Percentiles rank a stretch among this genome's conserved stretches.
Conservation (phyloP, 2,113 vertebrate species). For the Lepus americanus region DNA sequence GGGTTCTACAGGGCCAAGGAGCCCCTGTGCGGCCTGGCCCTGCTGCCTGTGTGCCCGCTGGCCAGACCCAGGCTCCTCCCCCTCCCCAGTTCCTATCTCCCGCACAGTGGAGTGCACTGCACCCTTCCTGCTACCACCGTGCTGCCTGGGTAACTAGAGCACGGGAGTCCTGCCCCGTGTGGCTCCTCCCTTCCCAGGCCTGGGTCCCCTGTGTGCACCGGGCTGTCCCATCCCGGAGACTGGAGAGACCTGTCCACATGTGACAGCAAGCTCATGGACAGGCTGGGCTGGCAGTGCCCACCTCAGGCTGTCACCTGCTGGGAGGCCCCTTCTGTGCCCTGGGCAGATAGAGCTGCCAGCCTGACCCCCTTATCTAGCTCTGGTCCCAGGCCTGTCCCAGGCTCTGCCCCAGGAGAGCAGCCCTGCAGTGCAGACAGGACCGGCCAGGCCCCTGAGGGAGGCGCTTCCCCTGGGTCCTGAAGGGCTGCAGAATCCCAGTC, state of each 20-base stretch:
- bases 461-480: neutral
- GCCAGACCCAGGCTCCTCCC: neutral
- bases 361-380: constrained; percentile 44
- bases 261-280: neutral
- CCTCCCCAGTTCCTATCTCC: too few species aligned
- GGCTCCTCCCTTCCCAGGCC: neutral
- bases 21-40: too few species aligned
- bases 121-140: too few species aligned
- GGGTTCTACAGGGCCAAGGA: neutral
- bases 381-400: neutral
- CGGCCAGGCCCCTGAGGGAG: neutral
- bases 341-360: neutral
- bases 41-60: neutral
- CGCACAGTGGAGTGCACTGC: neutral
- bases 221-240: neutral
- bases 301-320: neutral
- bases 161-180: neutral
- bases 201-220: neutral
- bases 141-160: neutral
- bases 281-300: neutral
- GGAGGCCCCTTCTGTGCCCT: neutral
- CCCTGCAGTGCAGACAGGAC: neutral
- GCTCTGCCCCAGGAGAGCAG: constrained; percentile 46
- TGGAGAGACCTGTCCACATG: neutral
- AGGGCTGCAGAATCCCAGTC: neutral